Evolutionary conservation across 1,140 invertebrate species (phyloP).

Genomic region (Aphaenogaster rudis): DNA sequence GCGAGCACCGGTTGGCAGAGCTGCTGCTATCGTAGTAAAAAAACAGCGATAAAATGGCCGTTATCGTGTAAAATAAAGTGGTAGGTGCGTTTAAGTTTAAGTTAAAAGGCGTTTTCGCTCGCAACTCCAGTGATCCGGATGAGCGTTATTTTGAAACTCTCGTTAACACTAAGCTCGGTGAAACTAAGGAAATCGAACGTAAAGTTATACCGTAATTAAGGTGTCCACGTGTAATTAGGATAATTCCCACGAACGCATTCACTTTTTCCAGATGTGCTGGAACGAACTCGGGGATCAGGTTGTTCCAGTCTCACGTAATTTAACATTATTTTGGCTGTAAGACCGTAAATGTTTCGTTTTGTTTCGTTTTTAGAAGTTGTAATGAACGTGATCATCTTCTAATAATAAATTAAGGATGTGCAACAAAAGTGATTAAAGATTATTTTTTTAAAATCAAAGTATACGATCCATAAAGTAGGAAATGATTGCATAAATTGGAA

Average conservation of each 20-base stretch:
- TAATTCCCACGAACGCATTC: background rate
- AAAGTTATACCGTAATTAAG: background rate
- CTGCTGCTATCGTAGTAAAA: constrained; percentile 20
- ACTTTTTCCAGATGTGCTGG: background rate
- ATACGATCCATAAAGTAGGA: background rate
- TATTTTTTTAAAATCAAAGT: background rate
- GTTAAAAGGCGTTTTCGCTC: background rate
- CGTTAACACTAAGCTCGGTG: background rate
- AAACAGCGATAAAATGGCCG: constrained; percentile 23
- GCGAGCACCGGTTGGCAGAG: constrained; percentile 10
- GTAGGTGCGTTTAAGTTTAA: background rate
- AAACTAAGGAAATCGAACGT: background rate
- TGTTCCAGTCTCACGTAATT: background rate
- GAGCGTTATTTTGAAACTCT: constrained; percentile 8
- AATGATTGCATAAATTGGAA: background rate
- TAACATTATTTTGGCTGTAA: background rate
- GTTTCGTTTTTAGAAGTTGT: background rate
- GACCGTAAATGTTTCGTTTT: background rate
- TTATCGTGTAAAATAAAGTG: constrained; percentile 13
- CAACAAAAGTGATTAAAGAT: background rate
- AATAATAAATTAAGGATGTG: background rate
- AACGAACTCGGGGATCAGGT: background rate
- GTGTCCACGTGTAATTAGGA: background rate
- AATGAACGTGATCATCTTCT: background rate
- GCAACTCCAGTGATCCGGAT: background rate